These are phyloP conservation scores for Lophura nycthemera DNA, from an alignment of 2,113 vertebrate species.

Conservation along the genomic window DNA sequence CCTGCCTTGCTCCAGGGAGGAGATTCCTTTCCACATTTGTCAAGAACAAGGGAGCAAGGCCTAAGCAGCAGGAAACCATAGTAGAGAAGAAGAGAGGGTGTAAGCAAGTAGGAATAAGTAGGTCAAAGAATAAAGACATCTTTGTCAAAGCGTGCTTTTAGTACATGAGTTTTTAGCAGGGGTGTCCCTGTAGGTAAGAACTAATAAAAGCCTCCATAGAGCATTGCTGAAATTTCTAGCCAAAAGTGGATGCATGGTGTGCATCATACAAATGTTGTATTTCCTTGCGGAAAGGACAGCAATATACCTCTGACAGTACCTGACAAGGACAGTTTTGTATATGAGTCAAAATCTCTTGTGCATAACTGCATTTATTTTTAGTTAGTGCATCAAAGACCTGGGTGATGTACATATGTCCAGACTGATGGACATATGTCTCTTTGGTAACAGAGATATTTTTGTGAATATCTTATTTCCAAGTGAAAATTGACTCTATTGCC, in stretches of 20 bases:
- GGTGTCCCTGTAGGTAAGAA: neutral
- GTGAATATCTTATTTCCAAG: fast-evolving
- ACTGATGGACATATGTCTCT: neutral
- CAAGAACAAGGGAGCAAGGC: neutral
- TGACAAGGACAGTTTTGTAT: neutral
- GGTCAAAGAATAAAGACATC: neutral
- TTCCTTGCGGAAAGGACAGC: neutral
- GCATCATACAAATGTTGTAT: fast-evolving
- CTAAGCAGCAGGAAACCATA: neutral
- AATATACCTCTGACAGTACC: neutral
- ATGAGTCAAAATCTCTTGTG: neutral
- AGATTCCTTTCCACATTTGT: slow-evolving; percentile 1
- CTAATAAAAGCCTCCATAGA: neutral
- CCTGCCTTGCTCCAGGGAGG: neutral
- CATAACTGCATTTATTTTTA: neutral
- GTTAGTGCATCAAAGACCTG: fast-evolving
- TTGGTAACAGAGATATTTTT: neutral
- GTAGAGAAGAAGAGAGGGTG: neutral
- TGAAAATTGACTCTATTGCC: neutral
- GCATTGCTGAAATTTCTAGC: neutral
- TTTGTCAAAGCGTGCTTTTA: neutral
- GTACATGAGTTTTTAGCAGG: neutral
- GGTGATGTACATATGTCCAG: neutral
- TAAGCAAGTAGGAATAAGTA: neutral
- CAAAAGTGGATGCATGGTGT: neutral